Base-by-base conservation (phyloP, 2,797 vertebrate species). In the Peromyscus melanophrys region DNA sequence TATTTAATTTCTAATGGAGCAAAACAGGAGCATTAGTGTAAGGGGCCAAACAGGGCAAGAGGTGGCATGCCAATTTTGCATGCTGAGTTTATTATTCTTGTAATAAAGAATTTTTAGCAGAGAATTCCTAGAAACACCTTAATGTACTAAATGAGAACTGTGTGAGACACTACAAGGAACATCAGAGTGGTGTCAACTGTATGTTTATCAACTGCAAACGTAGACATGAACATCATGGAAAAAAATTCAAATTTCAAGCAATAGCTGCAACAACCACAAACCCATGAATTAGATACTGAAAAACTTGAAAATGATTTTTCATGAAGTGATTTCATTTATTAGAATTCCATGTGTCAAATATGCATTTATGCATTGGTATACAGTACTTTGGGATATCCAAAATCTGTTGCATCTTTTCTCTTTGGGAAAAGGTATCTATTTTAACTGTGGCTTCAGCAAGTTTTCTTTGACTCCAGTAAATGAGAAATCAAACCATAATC, bases 401-500 rank as follows among this genome's bases (percentile, higher is more conserved):
- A 81, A 11, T 43, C 46, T 85, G 55, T 94, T n/a, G 3, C 21
- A 76, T 23, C 63, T 25, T 71, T 90, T 90, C 46, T 85, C 1
- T 59, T 84, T 46, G 40, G 25, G 3, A 23, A 91, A 34, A 78
- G 90, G 6, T 0, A 2, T 21, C 25, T n/a, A 55, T 0, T 59
- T 43, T 67, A 92, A 57, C 27, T 91, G 29, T 89, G 25, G 21
- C 93, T 43, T 93, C 52, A 83, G 43, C 31, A 92, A 59, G 0
- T 90, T 75, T 88, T 8, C 13, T 87, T 82, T 31, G 13, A 52
- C 6, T 89, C 31, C 46, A 78, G 21, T 34, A 57, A n/a, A 2
- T 76, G 6, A 83, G 9, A 12, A 91, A 91, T 81, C 16, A 43
- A 94, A 34, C 69, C 27, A 83, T 65, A 89, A 89, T 61, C 34